These are phyloP conservation scores for Drosophila kanekoi DNA, from an alignment of 2,888 invertebrate species.

Conservation along the genomic window DNA sequence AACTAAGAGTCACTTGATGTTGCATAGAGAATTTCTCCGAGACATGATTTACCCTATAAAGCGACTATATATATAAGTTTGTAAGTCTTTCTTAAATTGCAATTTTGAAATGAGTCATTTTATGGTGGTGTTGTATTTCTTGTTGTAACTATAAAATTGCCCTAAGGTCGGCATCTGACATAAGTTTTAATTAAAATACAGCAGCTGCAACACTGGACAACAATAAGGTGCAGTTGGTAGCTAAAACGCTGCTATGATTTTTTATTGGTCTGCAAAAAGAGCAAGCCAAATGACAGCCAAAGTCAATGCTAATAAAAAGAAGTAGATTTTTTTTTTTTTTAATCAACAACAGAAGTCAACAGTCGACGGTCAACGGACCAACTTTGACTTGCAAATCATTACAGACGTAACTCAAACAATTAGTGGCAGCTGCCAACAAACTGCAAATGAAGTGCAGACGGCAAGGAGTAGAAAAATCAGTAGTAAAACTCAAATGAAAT, in stretches of 20 bases:
- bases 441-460: slow-evolving; percentile 62
- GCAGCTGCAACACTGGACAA: slow-evolving; percentile 18
- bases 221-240: slow-evolving; percentile 22
- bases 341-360: slow-evolving; percentile 73
- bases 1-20: no score
- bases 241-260: slow-evolving; percentile 35
- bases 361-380: slow-evolving; percentile 48
- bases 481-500: slow-evolving; percentile 69
- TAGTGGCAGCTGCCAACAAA: slow-evolving; percentile 74
- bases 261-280: slow-evolving; percentile 38
- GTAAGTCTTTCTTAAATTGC: no score
- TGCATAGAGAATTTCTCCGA: no score
- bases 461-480: slow-evolving; percentile 16
- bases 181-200: slow-evolving; percentile 84
- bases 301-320: slow-evolving; percentile 60
- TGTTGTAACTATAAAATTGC: not conserved
- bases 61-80: not conserved
- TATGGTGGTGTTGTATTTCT: no score
- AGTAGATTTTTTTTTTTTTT: slow-evolving; percentile 61
- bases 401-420: slow-evolving; percentile 79
- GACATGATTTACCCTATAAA: no score
- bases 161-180: slow-evolving; percentile 54
- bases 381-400: slow-evolving; percentile 80
- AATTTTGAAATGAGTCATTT: no score
- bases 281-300: slow-evolving; percentile 57